These are phyloP conservation scores for Vulpes vulpes DNA, from an alignment of 2,113 vertebrate species.

Conservation along the genomic window DNA sequence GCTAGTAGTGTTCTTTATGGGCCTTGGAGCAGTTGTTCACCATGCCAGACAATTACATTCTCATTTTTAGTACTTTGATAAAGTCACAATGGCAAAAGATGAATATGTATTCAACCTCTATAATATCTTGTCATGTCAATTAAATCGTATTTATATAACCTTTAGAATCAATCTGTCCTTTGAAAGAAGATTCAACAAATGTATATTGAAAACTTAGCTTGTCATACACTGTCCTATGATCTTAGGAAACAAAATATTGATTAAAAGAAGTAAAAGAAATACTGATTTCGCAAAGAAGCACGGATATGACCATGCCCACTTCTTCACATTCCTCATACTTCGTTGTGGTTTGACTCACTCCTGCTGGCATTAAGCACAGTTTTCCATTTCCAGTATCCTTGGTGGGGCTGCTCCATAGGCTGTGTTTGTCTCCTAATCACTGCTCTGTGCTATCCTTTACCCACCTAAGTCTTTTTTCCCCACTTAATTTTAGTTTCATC, in stretches of 20 bases:
- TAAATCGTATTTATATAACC: neutral
- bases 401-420: no score
- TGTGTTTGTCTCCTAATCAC: neutral
- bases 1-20: neutral
- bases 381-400: neutral
- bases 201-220: neutral
- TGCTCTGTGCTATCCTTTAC: neutral
- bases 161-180: neutral
- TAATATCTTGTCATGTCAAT: neutral
- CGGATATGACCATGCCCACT: neutral
- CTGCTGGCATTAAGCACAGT: neutral
- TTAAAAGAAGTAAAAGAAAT: neutral
- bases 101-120: neutral
- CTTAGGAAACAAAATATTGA: neutral
- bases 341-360: neutral
- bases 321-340: neutral
- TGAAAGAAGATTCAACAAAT: neutral
- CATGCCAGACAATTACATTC: neutral
- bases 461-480: neutral
- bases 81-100: neutral
- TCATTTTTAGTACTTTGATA: neutral
- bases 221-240: neutral
- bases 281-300: neutral
- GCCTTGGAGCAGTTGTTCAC: neutral
- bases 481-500: neutral